phyloP scores from a whole-genome alignment of 1,140 invertebrate genomes.

The Brachionus calyciflorus region DNA sequence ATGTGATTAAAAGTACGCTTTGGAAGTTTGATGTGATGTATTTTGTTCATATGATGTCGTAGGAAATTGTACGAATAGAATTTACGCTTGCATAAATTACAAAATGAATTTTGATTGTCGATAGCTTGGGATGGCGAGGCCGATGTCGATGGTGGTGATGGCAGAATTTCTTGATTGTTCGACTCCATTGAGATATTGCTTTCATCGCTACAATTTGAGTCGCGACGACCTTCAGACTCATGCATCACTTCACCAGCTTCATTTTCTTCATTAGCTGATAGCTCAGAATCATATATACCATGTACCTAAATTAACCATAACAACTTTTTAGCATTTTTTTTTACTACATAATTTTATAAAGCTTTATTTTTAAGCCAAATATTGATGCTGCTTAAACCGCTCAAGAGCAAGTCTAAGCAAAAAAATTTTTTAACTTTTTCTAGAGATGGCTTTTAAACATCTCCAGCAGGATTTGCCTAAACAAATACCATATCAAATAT shows the following conservation, averaged over 20 bases:
- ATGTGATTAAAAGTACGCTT: background rate
- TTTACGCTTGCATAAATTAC: conserved; percentile 35
- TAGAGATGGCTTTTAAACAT: too few relatives aligned
- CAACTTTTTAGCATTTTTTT: too few relatives aligned
- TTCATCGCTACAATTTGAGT: background rate
- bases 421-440: too few relatives aligned
- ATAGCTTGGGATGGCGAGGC: background rate
- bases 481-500: too few relatives aligned
- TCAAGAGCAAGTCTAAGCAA: too few relatives aligned
- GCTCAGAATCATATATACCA: conserved; percentile 33
- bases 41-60: conserved; percentile 39
- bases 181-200: background rate
- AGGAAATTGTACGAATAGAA: conserved; percentile 44
- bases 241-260: conserved; percentile 27
- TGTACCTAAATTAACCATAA: background rate
- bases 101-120: conserved; percentile 32
- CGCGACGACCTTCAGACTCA: background rate
- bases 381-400: too few relatives aligned
- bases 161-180: background rate
- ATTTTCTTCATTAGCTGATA: background rate
- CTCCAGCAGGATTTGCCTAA: too few relatives aligned
- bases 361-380: too few relatives aligned
- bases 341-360: too few relatives aligned
- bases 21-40: conserved; percentile 11
- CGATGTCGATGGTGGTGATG: background rate